phyloP scores from a whole-genome alignment of 2,888 invertebrate genomes.

The Thelaira solivaga region DNA sequence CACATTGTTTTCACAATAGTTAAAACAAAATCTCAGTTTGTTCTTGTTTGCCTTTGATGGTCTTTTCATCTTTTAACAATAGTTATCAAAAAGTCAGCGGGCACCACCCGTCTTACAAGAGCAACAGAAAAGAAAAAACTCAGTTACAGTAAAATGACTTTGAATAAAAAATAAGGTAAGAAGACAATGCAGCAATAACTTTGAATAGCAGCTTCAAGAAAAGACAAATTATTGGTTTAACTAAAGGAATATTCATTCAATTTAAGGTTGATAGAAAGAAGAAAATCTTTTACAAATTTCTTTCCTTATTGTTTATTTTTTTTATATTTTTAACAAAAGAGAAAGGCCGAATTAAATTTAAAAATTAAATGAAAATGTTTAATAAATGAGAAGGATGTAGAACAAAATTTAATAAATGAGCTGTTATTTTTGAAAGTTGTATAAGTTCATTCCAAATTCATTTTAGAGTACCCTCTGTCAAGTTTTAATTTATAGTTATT shows the following conservation, averaged over 20 bases:
- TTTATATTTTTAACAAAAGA: conserved; percentile 3
- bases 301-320: not conserved
- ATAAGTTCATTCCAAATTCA: no score
- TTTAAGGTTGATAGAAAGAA: not conserved
- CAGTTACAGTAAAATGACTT: conserved; percentile 4
- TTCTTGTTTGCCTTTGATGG: not conserved
- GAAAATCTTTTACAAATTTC: conserved; percentile 9
- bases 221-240: conserved; percentile 39
- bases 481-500: no score
- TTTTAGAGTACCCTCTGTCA: no score
- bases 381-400: not conserved
- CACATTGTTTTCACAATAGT: conserved; percentile 15
- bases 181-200: conserved; percentile 30
- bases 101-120: conserved; percentile 35
- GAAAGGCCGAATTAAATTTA: conserved; percentile 29
- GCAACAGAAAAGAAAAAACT: no score
- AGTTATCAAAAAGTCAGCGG: conserved; percentile 52
- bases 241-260: conserved; percentile 15
- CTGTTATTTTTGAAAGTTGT: no score
- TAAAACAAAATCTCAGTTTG: not conserved
- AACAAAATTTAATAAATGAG: not conserved
- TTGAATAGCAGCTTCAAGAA: conserved; percentile 19
- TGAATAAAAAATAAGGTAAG: conserved; percentile 15
- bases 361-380: conserved; percentile 2
- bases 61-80: conserved; percentile 41